Percentiles rank a stretch among this genome's conserved stretches.
Evolutionary conservation across 2,113 vertebrate genomes (phyloP).

Genomic region (Istiophorus platypterus): DNA sequence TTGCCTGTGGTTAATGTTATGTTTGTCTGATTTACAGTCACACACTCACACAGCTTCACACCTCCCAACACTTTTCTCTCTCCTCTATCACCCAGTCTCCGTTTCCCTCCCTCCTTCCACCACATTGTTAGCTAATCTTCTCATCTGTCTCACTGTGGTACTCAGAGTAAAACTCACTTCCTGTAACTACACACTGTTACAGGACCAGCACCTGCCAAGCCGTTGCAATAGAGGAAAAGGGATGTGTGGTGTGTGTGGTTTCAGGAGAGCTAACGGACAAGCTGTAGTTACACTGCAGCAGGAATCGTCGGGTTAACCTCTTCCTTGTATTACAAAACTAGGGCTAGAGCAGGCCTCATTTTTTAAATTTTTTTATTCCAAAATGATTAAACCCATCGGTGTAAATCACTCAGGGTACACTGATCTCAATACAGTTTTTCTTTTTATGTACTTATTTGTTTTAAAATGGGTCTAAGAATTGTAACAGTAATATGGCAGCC

Average conservation of each 20-base stretch:
- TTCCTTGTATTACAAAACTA: conserved; percentile 80
- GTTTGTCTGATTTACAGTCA: conserved; percentile 71
- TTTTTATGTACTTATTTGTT: neutral
- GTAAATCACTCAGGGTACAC: conserved; percentile 49
- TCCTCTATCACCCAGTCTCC: conserved; percentile 41
- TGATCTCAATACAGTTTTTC: neutral
- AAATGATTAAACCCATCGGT: too few relatives aligned
- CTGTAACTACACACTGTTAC: conserved; percentile 62
- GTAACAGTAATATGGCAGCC: neutral
- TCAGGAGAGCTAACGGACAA: conserved; percentile 71
- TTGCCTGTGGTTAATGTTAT: conserved; percentile 59
- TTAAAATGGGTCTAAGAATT: neutral
- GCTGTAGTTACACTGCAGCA: conserved; percentile 49
- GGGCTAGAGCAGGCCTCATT: neutral
- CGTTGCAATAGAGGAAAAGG: conserved; percentile 69
- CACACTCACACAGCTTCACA: conserved; percentile 37
- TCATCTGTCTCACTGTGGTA: conserved; percentile 43
- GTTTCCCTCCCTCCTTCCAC: conserved; percentile 45
- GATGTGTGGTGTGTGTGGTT: conserved; percentile 58
- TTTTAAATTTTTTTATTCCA: neutral
- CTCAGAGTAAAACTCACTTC: conserved; percentile 63
- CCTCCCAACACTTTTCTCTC: conserved; percentile 35
- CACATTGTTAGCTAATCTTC: conserved; percentile 73
- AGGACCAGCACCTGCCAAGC: conserved; percentile 75
- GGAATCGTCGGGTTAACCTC: conserved; percentile 67